Evolutionary conservation across 2,888 invertebrate genomes (phyloP), one percentile per base, ranked within the genome.

Genomic region (Marronus borbonicus): DNA sequence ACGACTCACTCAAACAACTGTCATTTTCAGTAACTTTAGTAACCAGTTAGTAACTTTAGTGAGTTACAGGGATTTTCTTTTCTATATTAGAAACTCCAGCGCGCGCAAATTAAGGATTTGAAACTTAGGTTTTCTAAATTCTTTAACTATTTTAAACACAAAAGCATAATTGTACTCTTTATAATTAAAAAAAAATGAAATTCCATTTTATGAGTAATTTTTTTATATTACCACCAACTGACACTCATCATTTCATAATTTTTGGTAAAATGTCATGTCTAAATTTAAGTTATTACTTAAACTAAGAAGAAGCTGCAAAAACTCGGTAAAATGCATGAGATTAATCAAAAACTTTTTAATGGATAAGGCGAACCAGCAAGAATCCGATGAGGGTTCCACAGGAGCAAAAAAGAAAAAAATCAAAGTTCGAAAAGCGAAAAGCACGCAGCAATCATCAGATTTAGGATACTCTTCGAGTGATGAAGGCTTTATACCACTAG

Each of bases 401-500:
- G 78, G 70, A 4, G 49, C 79, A 24, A 80, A 80, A 44, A 79
- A 78, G 49, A 79, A 78, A 68, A 44, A 44, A 44, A 80, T 81
- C 36, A 79, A 77, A 64, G 79, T 72, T 3, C 76, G 74, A n/a
- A 77, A 64, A 14, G 65, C 28, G 3, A 70, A 65, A n/a, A 70
- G 65, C 28, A 58, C 44, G 12, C 50, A 72, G 49, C 76, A 76
- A 31, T 69, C 58, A 31, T 7, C 50, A 44, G 76, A 78, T 50
- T 17, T 80, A 1, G 49, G 72, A 39, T 65, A 70, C 60, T 79
- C 78, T 31, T 79, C 80, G 12, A 81, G 81, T 69, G 78, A 81
- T 8, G 83, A 84, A 31, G 79, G 80, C n/a, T 83, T 82, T 65
- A 81, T 84, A 70, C 88, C 90, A 2, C 83, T 90, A 76, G 83